Evolutionary conservation across 2,888 invertebrate genomes (phyloP), one percentile per base, ranked within the genome.

Genomic region (Chrysotoxum bicinctum): DNA sequence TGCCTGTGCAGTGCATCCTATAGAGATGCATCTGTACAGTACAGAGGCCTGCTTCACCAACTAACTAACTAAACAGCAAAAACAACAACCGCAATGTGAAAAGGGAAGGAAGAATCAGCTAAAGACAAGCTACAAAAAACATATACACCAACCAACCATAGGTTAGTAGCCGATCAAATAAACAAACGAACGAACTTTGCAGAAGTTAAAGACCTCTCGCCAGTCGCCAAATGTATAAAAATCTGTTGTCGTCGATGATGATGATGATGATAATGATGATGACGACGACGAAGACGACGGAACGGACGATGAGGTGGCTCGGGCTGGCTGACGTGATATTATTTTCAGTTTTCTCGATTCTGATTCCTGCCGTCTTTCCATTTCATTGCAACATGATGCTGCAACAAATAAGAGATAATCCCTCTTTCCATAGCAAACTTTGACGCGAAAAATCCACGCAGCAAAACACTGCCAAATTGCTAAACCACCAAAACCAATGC

Each of bases 181-280:
- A 85, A 85, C 85, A 85, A 85, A 85, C 85, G 81, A 85, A 76
- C 81, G 85, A 83, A 81, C 85, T 85, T 85, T 85, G 85, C 85
- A 81, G 85, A 85, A 85, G 85, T 85, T 85, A 85, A 85, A 85
- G 85, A 85, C 85, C 85, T 85, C 85, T 85, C 72, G 81, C 68
- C 58, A 58, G 58, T 62, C 62, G 62, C 64, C 75, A 80, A 84
- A 84, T 84, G 84, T 80, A 76, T 84, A 75, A 66, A 50, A 50
- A 66, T 66, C 35, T 66, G 66, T 66, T 50, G 66, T 66, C 50
- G 66, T 66, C 9, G 66, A 50, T 50, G 66, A 50, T 50, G 50
- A 64, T 37, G 19, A 35, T 35, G 30, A 64, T 35, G 45, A 54
- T 32, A 10, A 54, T 12, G 12, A 64, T n/a, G 62, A 43, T 12